Percentiles rank a stretch among this genome's conserved stretches.
Conservation (phyloP, 2,888 invertebrate species). For the Cryptosula pallasiana region DNA sequence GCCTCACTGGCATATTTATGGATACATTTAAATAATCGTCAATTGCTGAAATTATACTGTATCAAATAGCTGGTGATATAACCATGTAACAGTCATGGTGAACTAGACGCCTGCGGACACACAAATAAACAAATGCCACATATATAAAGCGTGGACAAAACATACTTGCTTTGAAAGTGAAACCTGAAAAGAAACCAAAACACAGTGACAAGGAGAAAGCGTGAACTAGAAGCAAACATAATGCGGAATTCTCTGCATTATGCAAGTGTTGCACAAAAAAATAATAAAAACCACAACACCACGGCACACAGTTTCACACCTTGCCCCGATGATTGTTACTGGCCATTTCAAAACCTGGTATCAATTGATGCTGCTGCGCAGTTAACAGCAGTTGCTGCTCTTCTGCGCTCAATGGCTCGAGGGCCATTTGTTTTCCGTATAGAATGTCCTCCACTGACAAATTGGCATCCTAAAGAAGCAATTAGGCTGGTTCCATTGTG, state of each 20-base stretch:
- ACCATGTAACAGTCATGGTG: too few relatives aligned
- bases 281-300: background rate
- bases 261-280: background rate
- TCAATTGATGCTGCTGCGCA: conserved; percentile 8
- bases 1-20: too few relatives aligned
- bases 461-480: conserved; percentile 18
- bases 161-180: background rate
- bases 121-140: too few relatives aligned
- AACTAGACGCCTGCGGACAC: too few relatives aligned
- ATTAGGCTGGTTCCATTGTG: too few relatives aligned
- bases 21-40: too few relatives aligned
- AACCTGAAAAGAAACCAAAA: too few relatives aligned
- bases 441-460: conserved; percentile 21
- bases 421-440: conserved; percentile 1
- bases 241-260: background rate
- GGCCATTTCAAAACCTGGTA: background rate
- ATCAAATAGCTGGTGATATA: too few relatives aligned
- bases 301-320: background rate
- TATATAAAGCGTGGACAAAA: background rate
- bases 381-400: background rate
- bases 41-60: too few relatives aligned
- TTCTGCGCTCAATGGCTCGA: conserved; percentile 1
- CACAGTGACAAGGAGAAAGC: too few relatives aligned
- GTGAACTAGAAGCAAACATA: background rate
- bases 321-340: background rate